Conservation (phyloP, 2,113 vertebrate genomes). For the Alosa alosa region DNA sequence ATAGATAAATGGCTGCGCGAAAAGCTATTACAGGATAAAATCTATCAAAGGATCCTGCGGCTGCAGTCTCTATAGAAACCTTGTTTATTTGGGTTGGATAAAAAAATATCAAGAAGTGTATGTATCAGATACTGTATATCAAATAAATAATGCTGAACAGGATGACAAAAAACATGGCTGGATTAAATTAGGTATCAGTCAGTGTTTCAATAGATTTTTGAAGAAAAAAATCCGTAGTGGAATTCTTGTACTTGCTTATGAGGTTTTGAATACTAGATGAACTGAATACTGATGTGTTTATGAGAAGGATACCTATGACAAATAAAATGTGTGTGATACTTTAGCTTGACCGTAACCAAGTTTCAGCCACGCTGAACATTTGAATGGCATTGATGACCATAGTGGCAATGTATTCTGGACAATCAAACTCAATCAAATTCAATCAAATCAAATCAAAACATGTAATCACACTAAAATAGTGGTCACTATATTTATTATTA, state of each 20-base stretch:
- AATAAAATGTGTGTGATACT: neutral
- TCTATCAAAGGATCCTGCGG: slow-evolving; percentile 63
- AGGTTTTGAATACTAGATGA: neutral
- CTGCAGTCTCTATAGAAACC: slow-evolving; percentile 76
- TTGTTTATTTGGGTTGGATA: slow-evolving; percentile 62
- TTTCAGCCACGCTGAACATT: neutral
- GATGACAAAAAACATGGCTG: neutral
- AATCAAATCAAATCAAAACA: no score
- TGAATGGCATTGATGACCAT: neutral
- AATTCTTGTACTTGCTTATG: neutral
- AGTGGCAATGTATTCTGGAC: neutral
- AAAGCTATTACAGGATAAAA: slow-evolving; percentile 85
- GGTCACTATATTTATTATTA: neutral
- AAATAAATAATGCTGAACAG: neutral
- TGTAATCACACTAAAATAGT: neutral
- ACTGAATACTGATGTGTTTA: neutral
- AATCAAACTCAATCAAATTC: neutral
- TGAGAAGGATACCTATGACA: neutral
- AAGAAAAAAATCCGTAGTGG: neutral
- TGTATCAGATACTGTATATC: neutral
- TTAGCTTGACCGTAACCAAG: neutral
- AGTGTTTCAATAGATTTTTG: neutral
- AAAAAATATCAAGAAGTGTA: neutral
- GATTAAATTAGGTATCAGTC: neutral
- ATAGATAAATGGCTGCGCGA: slow-evolving; percentile 95